These are phyloP conservation scores for Drosophila saltans DNA, from an alignment of 1,140 invertebrate genomes.

Conservation along the genomic window DNA sequence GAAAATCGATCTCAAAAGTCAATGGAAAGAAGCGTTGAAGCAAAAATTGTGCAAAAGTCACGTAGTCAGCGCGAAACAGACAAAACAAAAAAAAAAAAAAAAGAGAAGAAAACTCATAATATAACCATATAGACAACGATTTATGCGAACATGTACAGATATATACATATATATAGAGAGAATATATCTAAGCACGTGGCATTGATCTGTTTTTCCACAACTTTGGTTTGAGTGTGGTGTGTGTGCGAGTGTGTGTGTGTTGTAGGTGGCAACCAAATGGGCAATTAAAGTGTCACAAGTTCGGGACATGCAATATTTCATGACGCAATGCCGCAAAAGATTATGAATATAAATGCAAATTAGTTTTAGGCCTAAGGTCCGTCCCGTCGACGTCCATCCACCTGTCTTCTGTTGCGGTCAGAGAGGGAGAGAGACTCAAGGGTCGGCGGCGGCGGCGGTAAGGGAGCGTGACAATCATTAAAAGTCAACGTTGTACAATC, in stretches of 20 bases:
- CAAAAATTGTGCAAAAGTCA: conserved; percentile 70
- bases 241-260: background rate
- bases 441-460: conserved; percentile 14
- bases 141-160: conserved; percentile 43
- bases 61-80: conserved; percentile 71
- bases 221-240: background rate
- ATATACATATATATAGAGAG: conserved; percentile 21
- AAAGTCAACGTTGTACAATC: conserved; percentile 80
- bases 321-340: conserved; percentile 72
- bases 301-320: conserved; percentile 80
- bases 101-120: conserved; percentile 10
- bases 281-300: conserved; percentile 81
- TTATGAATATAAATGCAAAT: conserved; percentile 82
- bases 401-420: conserved; percentile 70
- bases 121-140: conserved; percentile 59
- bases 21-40: conserved; percentile 28
- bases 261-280: conserved; percentile 47
- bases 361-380: conserved; percentile 41
- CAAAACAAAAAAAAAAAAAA: conserved; percentile 2
- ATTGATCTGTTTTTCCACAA: conserved; percentile 5
- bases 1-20: conserved; percentile 68
- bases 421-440: background rate
- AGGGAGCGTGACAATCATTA: conserved; percentile 81
- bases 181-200: conserved; percentile 10
- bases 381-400: conserved; percentile 20